Evolutionary conservation across 2,113 vertebrate genomes (phyloP), one percentile per base, ranked within the genome.

Genomic region (Hiodon alosoides): DNA sequence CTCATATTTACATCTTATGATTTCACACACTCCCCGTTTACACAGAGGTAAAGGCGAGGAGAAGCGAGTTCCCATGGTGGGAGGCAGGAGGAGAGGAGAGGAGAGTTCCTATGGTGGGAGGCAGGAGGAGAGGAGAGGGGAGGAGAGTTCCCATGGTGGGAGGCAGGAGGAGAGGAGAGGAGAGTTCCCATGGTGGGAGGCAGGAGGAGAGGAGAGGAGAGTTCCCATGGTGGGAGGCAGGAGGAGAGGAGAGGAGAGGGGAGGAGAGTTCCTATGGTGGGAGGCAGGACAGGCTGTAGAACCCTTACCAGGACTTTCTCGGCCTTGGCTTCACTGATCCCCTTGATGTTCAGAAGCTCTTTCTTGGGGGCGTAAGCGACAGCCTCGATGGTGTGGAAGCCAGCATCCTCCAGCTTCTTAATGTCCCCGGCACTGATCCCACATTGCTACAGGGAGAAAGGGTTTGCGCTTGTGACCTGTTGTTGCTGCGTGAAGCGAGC

Each of bases 281-380:
- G 7, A 57, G 7, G 5, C 5, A 8, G 6, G 6, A 57, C 11
- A 57, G 1, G 11, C 31, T 31, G 11, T 57, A 8, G 55, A 57
- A 57, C 9, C 60, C 94, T 92, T 87, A 99, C 97, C 85, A 98
- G 82, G 73, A 98, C 92, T 83, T 99, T 99, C 76, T 98, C 97
- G 0, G 97, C 96, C 87, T 98, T 99, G 79, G 96, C 94, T 84
- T 99, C 96, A 4, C 97, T 99, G 87, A 99, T 98, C 78, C 97
- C 97, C 80, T 99, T 99, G 80, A 99, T 98, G 82, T 93, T 95
- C 60, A 98, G 91, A 51, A 99, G 87, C 80, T 98, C 96, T 78
- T 98, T 99, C 88, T 98, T 98, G 2, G 97, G 97, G 0, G 95
- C 93, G 2, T 98, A 98, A n/a, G 96, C 96, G 69, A 99, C 95